Evolutionary conservation across 2,888 invertebrate genomes (phyloP), one percentile per base, ranked within the genome.

Genomic region (Deilephila elpenor): DNA sequence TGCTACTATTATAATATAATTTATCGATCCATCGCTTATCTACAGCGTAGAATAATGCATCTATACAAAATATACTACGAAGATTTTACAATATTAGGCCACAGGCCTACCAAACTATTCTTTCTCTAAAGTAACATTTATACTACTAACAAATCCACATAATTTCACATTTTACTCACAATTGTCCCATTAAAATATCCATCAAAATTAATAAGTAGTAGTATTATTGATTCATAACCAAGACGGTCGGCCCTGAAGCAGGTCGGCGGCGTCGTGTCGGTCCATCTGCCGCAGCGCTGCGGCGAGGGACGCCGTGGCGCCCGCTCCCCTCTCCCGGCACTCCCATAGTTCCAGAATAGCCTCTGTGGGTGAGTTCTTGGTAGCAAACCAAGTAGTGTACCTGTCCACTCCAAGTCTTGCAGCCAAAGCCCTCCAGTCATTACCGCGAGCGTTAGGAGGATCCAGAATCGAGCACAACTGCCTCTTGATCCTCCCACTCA

Each of bases 401-500:
- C 99, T 97, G 95, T 99, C 98, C 74, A 99, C 98, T 84, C 97
- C 97, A 73, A 99, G 96, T 86, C 97, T 96, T 86, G 98, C 97
- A n/a, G 99, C 99, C 80, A 99, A 94, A 95, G 98, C 97, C 80
- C 99, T 96, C 99, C 99, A 99, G 91, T 99, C 99, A 89, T 98
- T 98, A 70, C 98, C 98, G 81, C 98, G 96, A 19, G 97, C 96
- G 84, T 98, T 98, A 3, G 99, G 99, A 44, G 98, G 98, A 92
- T 99, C 99, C 83, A 99, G 94, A 86, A 98, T 97, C 83, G 89
- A 86, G 82, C 95, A 94, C 74, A 95, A 90, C 82, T 96, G 92
- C 76, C 95, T 92, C 82, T 96, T 96, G 56, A 95, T 88, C 77
- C 95, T 91, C 76, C 95, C 93, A 75, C 95, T 95, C 81, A 96